phyloP scores from a whole-genome alignment of 2,888 invertebrate species.

The Coecobrya sp. region DNA sequence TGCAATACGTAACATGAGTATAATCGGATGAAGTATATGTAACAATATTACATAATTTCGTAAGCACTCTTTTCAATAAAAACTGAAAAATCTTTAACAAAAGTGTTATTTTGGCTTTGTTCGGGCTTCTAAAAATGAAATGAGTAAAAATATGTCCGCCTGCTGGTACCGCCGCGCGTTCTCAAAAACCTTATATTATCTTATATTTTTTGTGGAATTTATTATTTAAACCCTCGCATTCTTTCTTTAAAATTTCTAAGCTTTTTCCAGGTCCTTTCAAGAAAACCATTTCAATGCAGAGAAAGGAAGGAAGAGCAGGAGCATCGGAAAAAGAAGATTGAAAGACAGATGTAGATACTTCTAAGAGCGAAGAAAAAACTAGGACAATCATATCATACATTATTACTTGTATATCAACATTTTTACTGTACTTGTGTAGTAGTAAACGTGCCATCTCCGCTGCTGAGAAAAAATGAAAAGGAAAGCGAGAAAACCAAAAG shows the following conservation, averaged over 20 bases:
- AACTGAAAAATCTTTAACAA: background rate
- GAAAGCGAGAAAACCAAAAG: background rate
- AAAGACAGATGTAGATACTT: background rate
- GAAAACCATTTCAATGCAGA: conserved; percentile 6
- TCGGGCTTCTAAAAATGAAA: background rate
- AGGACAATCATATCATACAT: conserved; percentile 8
- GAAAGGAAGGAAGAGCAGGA: background rate
- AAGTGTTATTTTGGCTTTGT: background rate
- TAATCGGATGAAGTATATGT: background rate
- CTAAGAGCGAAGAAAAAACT: background rate
- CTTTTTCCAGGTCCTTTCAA: background rate
- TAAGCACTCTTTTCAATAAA: background rate
- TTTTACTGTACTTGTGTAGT: background rate
- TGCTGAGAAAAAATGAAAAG: background rate
- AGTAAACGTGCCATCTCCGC: background rate
- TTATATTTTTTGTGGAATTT: background rate
- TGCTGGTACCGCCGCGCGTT: background rate
- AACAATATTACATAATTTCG: background rate
- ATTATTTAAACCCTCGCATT: background rate
- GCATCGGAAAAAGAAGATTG: background rate
- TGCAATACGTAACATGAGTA: background rate
- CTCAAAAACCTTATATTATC: background rate
- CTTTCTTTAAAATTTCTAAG: background rate
- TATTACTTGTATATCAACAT: background rate
- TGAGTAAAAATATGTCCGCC: background rate